phyloP scores from a whole-genome alignment of 2,888 invertebrate species.

The Galerucella calmariensis region DNA sequence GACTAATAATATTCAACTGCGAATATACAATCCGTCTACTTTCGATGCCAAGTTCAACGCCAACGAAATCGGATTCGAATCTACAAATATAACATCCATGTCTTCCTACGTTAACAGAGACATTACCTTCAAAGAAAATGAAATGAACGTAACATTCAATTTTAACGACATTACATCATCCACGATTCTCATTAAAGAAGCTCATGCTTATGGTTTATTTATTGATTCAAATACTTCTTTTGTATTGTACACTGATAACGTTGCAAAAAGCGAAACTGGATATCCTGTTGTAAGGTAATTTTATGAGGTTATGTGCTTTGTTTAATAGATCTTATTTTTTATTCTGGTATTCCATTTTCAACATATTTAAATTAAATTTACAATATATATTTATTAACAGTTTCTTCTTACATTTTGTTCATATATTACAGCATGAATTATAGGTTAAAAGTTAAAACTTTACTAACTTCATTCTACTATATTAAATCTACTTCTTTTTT shows the following conservation, averaged over 20 bases:
- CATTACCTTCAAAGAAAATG: conserved; percentile 20
- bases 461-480: too few relatives aligned
- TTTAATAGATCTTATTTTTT: too few relatives aligned
- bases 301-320: neutral
- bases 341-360: too few relatives aligned
- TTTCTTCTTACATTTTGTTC: too few relatives aligned
- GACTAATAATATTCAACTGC: conserved; percentile 71
- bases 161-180: neutral
- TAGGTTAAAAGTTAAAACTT: too few relatives aligned
- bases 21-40: conserved; percentile 76
- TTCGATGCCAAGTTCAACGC: conserved; percentile 51
- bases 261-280: conserved; percentile 69
- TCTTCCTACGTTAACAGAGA: conserved; percentile 37
- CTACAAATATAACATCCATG: neutral
- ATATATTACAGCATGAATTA: too few relatives aligned
- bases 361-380: too few relatives aligned
- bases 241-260: conserved; percentile 62
- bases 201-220: conserved; percentile 48
- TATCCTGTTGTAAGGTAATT: conserved; percentile 68
- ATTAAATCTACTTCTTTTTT: too few relatives aligned
- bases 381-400: too few relatives aligned
- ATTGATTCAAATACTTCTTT: conserved; percentile 33
- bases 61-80: conserved; percentile 8
- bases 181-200: conserved; percentile 35
- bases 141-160: conserved; percentile 27